These are phyloP conservation scores for Megaustenia siamemsis DNA, from an alignment of 2,888 invertebrate species.

Conservation along the genomic window DNA sequence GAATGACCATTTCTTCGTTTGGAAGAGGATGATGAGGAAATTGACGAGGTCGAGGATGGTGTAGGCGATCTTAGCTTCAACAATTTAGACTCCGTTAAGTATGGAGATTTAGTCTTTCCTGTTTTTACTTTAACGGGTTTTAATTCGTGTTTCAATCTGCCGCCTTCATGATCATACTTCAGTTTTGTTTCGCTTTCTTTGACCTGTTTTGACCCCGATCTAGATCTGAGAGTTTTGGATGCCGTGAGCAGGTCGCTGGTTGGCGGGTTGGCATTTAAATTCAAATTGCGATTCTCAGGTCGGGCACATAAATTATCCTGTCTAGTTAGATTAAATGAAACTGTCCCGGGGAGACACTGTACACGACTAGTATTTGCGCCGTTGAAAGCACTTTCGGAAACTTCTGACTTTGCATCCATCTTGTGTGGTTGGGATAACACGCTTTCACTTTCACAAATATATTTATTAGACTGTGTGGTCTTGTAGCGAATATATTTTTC, in stretches of 20 bases:
- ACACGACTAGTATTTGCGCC: no score
- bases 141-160: slow-evolving; percentile 7
- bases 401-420: background rate
- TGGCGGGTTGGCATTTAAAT: slow-evolving; percentile 5
- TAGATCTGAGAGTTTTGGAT: background rate
- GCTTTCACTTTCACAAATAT: background rate
- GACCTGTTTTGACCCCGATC: background rate
- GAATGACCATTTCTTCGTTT: slow-evolving; percentile 4
- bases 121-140: background rate
- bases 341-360: background rate
- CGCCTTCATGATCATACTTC: background rate
- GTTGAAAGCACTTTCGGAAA: background rate
- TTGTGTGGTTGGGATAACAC: background rate
- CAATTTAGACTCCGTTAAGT: slow-evolving; percentile 6
- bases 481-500: background rate
- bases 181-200: background rate
- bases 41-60: slow-evolving; percentile 32
- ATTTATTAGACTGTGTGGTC: background rate
- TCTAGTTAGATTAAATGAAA: background rate
- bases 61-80: slow-evolving; percentile 21
- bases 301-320: slow-evolving; percentile 11
- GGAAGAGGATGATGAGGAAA: slow-evolving; percentile 43
- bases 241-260: background rate
- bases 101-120: background rate
- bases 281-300: slow-evolving; percentile 3